These are phyloP conservation scores for Eueides isabella DNA, from an alignment of 1,140 invertebrate genomes.

Conservation along the genomic window DNA sequence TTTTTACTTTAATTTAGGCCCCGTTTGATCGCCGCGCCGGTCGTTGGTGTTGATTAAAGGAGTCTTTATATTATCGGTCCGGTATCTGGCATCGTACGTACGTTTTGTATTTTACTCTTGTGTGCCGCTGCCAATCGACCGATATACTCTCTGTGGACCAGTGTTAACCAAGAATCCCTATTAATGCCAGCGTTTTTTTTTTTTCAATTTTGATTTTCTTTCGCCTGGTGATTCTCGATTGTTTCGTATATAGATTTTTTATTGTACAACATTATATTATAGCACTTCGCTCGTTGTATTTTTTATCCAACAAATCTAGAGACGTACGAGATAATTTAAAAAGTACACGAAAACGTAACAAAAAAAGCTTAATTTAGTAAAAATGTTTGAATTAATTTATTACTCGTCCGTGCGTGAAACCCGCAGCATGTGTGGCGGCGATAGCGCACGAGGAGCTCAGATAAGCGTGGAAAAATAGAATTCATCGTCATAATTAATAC, in stretches of 20 bases:
- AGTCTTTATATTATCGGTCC: slow-evolving; percentile 39
- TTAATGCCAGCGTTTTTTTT: background rate
- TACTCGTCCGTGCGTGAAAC: slow-evolving; percentile 30
- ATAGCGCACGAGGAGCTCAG: slow-evolving; percentile 58
- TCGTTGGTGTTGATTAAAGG: slow-evolving; percentile 70
- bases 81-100: slow-evolving; percentile 40
- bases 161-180: slow-evolving; percentile 2
- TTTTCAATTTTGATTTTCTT: background rate
- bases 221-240: background rate
- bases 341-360: slow-evolving; percentile 20
- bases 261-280: background rate
- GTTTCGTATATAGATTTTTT: background rate
- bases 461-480: slow-evolving; percentile 70
- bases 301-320: slow-evolving; percentile 9
- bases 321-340: slow-evolving; percentile 12
- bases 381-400: slow-evolving; percentile 40
- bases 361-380: slow-evolving; percentile 38
- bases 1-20: slow-evolving; percentile 54
- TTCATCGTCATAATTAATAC: slow-evolving; percentile 75
- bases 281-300: slow-evolving; percentile 4
- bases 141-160: background rate
- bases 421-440: slow-evolving; percentile 37
- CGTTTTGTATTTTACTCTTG: slow-evolving; percentile 40
- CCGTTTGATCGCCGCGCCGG: slow-evolving; percentile 61
- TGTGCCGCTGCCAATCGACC: slow-evolving; percentile 21